Conservation (phyloP, 2,888 invertebrate genomes). For the Hydrotaea diabolus region DNA sequence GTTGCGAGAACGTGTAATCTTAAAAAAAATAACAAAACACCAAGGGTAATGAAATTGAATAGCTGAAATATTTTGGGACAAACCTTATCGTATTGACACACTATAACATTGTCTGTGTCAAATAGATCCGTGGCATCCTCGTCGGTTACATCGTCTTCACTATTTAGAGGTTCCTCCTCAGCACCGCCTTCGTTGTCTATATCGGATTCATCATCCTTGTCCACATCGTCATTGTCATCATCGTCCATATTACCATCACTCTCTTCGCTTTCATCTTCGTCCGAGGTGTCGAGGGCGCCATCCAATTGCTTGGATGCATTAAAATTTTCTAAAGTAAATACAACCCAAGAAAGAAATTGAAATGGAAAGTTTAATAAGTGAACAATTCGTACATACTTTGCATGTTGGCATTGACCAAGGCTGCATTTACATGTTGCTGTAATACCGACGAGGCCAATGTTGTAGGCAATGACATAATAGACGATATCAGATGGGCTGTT, state of each 20-base stretch:
- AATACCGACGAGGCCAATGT: slow-evolving; percentile 90
- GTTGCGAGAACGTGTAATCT: slow-evolving; percentile 98
- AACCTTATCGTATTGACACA: slow-evolving; percentile 99
- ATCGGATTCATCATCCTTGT: slow-evolving; percentile 84
- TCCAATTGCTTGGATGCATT: slow-evolving; percentile 82
- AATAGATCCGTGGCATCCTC: slow-evolving; percentile 97
- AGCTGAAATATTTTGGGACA: slow-evolving; percentile 20
- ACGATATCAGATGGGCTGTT: slow-evolving; percentile 93
- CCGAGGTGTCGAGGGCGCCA: slow-evolving; percentile 87
- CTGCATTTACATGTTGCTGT: slow-evolving; percentile 94
- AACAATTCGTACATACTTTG: slow-evolving; percentile 73
- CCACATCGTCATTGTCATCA: slow-evolving; percentile 90
- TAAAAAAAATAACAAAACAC: slow-evolving; percentile 55
- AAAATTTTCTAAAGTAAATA: slow-evolving; percentile 74
- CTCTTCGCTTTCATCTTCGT: slow-evolving; percentile 90
- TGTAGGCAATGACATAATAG: slow-evolving; percentile 93
- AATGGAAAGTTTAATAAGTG: too few species aligned
- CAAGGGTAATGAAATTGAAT: neutral
- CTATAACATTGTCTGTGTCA: slow-evolving; percentile 99
- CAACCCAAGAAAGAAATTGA: too few species aligned
- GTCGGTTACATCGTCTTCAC: slow-evolving; percentile 98
- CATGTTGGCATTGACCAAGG: slow-evolving; percentile 83
- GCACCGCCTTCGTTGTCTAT: slow-evolving; percentile 86
- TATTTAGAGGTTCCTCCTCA: slow-evolving; percentile 96
- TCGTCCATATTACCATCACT: slow-evolving; percentile 86